Evolutionary conservation across 2,113 vertebrate genomes (phyloP), one percentile per base, ranked within the genome.

Genomic region (Beaufortia kweichowensis): DNA sequence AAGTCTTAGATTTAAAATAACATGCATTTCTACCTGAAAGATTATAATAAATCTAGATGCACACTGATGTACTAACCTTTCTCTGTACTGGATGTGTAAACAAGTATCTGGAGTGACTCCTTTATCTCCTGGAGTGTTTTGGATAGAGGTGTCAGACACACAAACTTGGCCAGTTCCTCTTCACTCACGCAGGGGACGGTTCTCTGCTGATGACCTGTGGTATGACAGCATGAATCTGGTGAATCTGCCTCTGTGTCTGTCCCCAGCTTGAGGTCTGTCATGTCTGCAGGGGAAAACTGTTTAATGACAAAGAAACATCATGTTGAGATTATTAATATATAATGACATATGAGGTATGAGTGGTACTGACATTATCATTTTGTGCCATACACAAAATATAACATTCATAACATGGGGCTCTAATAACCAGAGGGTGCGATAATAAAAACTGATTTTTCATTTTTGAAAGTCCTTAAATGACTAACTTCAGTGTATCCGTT

Each of bases 81-180:
- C 53, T 84, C 62, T 72, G 71, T 19, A 63, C 15, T 35, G 61
- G 81, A 61, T 6, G 4, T 69, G 24, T 33, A 89, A 81, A 2
- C 78, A 23, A 83, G 68, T 10, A 50, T 86, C 56, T 90, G 85
- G 63, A 95, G 82, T 46, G 88, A 90, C 71, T 91, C 87, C 55
- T 91, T 92, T 77, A 94, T 92, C 33, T 94, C 91, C 50, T 84
- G 84, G 53, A 94, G 88, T 4, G 91, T 94, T 82, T 86, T 92
- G 85, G 90, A 92, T 23, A 94, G 86, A 23, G 93, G 93, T 15
- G 93, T 91, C 63, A 92, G 78, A 33, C 85, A 86, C 77, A 92
- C 82, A 78, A 94, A 79, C 17, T 83, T 89, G 73, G 89, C 90
- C 28, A 94, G 78, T 69, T 94, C 90, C 55, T 92, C 48, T 41